Base-by-base conservation (phyloP, 1,140 invertebrate genomes). In the Zaprionus ornatus region DNA sequence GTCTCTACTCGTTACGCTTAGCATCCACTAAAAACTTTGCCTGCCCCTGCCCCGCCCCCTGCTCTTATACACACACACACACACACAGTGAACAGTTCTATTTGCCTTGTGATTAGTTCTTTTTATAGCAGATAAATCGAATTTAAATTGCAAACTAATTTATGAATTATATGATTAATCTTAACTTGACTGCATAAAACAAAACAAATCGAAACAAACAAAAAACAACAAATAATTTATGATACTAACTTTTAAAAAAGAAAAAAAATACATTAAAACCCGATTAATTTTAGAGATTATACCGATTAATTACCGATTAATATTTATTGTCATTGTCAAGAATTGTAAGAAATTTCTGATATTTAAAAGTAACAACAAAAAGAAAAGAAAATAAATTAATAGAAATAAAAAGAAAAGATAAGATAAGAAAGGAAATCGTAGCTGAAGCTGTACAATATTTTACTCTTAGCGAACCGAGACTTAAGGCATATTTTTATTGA, bases 31-130 rank as follows among this genome's bases (percentile, higher is more conserved):
- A 79, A 75, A 75, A 75, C 67, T 57, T 68, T 67, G 40, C 75
- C 75, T 71, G 76, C 71, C 70, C 74, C 74, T 69, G 76, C 75
- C 75, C 65, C 50, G 35, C 48, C 35, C 59, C 9, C 50, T 35
- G 57, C 50, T 35, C 29, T 72, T 54, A 45, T 3, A 32, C 2
- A 29, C 29, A 32, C 29, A 29, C 29, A 32, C 29, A 29, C 29
- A 32, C 29, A 32, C 19, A 54, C 32, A 63, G 42, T 63, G 50
- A 29, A 29, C 66, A 81, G 65, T 73, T 79, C 87, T 90, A 88
- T 91, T 92, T 92, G 91, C 91, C 90, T 91, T 90, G 81, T 92
- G 90, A 91, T 91, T 91, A 91, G 90, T 88, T 90, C 70, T 72
- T 66, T 66, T 54, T 63, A 50, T 23, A 23, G 12, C 45, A 23